phyloP scores from a whole-genome alignment of 2,888 invertebrate species.

The Diachrysia chrysitis region DNA sequence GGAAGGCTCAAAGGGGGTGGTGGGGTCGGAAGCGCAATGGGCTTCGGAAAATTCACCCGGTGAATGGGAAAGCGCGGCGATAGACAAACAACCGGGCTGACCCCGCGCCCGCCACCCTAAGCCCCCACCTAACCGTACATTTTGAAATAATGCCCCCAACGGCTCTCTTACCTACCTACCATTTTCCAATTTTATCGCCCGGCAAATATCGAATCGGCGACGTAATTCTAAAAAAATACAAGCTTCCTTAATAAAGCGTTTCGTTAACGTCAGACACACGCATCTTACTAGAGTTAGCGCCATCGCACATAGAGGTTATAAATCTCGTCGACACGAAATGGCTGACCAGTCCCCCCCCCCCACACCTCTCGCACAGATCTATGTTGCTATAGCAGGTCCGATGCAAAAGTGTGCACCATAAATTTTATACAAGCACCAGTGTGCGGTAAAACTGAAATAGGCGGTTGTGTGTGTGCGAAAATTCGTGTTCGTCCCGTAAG shows the following conservation, averaged over 20 bases:
- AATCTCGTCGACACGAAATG: slow-evolving; percentile 88
- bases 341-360: slow-evolving; percentile 85
- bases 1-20: slow-evolving; percentile 74
- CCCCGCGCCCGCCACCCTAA: slow-evolving; percentile 71
- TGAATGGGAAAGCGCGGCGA: slow-evolving; percentile 88
- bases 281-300: slow-evolving; percentile 83
- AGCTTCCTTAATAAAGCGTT: slow-evolving; percentile 50
- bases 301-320: slow-evolving; percentile 85
- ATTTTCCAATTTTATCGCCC: slow-evolving; percentile 67
- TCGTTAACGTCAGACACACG: slow-evolving; percentile 74
- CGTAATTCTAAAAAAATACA: slow-evolving; percentile 42
- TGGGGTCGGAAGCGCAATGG: slow-evolving; percentile 81
- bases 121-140: slow-evolving; percentile 77
- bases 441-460: slow-evolving; percentile 85
- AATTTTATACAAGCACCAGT: slow-evolving; percentile 87
- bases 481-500: slow-evolving; percentile 82
- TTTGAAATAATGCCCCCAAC: slow-evolving; percentile 86
- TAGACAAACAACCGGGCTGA: slow-evolving; percentile 87
- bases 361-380: slow-evolving; percentile 79
- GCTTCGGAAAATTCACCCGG: slow-evolving; percentile 88
- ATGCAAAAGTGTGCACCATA: slow-evolving; percentile 89
- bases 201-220: slow-evolving; percentile 56
- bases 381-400: slow-evolving; percentile 76
- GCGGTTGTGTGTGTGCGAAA: slow-evolving; percentile 82
- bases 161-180: slow-evolving; percentile 68